Evolutionary conservation across 2,113 vertebrate species (phyloP).

Genomic region (Acanthisitta chloris): DNA sequence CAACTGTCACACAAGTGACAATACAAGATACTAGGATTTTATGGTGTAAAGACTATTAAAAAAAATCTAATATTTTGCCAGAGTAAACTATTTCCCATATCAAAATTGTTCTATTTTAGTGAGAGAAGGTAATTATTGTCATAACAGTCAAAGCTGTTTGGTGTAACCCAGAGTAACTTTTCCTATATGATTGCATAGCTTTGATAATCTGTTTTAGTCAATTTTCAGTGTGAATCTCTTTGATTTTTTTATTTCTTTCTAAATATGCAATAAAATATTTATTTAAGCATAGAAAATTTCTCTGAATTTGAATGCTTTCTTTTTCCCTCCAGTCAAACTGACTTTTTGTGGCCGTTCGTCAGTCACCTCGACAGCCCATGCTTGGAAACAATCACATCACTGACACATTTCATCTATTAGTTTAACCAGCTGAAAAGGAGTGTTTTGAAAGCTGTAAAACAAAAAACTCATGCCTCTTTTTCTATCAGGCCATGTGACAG

Average conservation of each 20-base stretch:
- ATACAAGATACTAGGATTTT: neutral
- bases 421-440: neutral
- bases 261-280: neutral
- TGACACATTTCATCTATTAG: neutral
- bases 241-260: neutral
- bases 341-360: neutral
- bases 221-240: neutral
- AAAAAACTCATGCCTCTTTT: neutral
- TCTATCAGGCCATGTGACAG: neutral
- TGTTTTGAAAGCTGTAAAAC: neutral
- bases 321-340: accelerated
- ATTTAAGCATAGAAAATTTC: neutral
- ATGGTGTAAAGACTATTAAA: neutral
- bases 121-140: conserved; percentile 25
- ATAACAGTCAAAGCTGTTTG: neutral
- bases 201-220: neutral
- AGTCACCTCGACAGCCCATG: neutral
- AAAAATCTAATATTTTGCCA: neutral
- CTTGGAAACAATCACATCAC: neutral
- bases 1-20: neutral
- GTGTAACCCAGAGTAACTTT: neutral
- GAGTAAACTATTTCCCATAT: neutral
- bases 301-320: neutral
- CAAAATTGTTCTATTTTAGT: neutral
- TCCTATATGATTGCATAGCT: neutral